Evolutionary conservation across 53 echinoderm and acorn worm species (phyloP), one percentile per base, ranked within the genome.

Genomic region (Henricia sp.): DNA sequence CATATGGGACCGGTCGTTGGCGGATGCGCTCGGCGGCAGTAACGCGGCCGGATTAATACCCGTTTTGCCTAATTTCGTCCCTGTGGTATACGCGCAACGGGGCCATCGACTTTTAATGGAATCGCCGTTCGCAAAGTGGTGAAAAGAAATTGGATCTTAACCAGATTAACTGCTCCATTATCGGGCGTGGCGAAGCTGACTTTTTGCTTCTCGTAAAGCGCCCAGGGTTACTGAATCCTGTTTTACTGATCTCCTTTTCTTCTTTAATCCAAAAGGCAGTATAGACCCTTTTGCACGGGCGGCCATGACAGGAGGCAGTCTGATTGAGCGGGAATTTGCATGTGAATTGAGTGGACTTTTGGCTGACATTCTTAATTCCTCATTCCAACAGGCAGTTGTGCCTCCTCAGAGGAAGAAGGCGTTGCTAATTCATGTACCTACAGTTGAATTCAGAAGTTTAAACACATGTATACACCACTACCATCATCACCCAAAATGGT

Each of bases 101-200:
- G 64, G 62, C 63, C 48, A 80, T 80, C 64, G 80, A 80, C 64
- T 80, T 80, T 80, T 80, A 80, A 80, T 80, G 80, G 63, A 42
- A 80, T 63, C 52, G 44, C 41, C 64, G 50, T 62, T 48, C 80
- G 80, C 80, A 58, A 80, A 80, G 80, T 80, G 80, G 64, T 80
- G 80, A 80, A 80, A 80, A 80, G 64, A 62, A 64, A 80, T 80
- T 80, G 80, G 64, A 35, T 37, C 80, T 32, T 80, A 80, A 80
- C 80, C 50, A 38, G 80, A 80, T 80, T 80, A 80, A 58, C 34
- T 76, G 76, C 76, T 41, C 59, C 40, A 42, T 59, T 76, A 76
- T 76, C 38, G 59, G 37, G 41, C 13, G 73, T 36, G 73, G 73
- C 36, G 54, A 53, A 17, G 36, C n/a, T 36, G 20, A 23, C 53